phyloP scores from a whole-genome alignment of 2,888 invertebrate species.

The Sphaerophoria rueppellii region DNA sequence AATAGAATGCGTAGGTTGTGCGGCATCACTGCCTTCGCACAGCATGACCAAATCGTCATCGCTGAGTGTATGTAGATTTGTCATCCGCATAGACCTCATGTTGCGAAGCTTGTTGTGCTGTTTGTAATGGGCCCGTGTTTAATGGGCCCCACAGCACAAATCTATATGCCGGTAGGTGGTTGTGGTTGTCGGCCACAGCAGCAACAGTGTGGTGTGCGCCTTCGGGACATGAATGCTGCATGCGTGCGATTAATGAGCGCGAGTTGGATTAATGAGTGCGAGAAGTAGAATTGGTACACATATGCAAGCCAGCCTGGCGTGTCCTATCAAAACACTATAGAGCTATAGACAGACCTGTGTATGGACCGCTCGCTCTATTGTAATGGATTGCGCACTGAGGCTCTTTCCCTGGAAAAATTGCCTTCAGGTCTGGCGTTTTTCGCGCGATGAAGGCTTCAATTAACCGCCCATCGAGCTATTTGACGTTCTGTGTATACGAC shows the following conservation, averaged over 20 bases:
- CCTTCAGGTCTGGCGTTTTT: slow-evolving; percentile 45
- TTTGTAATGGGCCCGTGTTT: slow-evolving; percentile 70
- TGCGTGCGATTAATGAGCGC: slow-evolving; percentile 72
- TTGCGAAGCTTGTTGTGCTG: slow-evolving; percentile 62
- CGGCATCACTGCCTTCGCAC: slow-evolving; percentile 12
- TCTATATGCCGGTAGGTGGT: slow-evolving; percentile 47
- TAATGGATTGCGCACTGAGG: slow-evolving; percentile 42
- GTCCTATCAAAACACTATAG: slow-evolving; percentile 69
- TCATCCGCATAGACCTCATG: slow-evolving; percentile 57
- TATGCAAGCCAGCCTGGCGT: slow-evolving; percentile 44
- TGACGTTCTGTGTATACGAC: slow-evolving; percentile 25
- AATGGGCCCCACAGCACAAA: slow-evolving; percentile 67
- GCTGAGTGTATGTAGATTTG: slow-evolving; percentile 55
- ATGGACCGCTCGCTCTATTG: neutral
- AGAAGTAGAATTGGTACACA: slow-evolving; percentile 25
- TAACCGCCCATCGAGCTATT: slow-evolving; percentile 69
- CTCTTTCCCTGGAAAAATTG: slow-evolving; percentile 26
- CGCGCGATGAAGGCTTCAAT: slow-evolving; percentile 70
- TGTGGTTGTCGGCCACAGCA: slow-evolving; percentile 1
- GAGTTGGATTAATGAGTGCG: slow-evolving; percentile 61
- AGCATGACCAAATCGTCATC: slow-evolving; percentile 44
- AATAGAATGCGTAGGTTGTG: slow-evolving; percentile 69
- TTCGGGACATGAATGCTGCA: slow-evolving; percentile 35
- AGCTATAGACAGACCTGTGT: neutral
- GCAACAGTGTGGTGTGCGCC: slow-evolving; percentile 27